Evolutionary conservation across 1,140 invertebrate species (phyloP).

Genomic region (Ostrea edulis): DNA sequence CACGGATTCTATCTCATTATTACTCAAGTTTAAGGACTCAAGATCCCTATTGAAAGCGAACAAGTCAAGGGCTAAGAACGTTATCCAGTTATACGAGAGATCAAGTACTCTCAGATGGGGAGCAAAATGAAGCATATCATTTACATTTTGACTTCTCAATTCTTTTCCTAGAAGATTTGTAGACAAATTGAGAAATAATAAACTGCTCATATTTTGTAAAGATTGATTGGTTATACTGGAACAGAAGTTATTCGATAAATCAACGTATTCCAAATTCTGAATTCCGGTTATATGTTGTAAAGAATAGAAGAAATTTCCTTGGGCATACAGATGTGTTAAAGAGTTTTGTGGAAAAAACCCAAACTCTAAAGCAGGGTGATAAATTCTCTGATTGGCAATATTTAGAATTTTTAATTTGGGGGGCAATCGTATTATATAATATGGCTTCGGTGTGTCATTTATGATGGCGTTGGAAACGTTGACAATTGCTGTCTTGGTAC

Average conservation of each 20-base stretch:
- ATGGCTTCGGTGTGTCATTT: background rate
- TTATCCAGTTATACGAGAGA: background rate
- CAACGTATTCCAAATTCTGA: background rate
- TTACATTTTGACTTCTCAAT: background rate
- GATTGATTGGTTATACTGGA: background rate
- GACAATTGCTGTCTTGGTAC: background rate
- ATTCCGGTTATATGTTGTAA: background rate
- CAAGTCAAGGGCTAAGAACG: background rate
- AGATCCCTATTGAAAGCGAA: background rate
- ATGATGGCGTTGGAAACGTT: background rate
- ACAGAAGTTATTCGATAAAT: background rate
- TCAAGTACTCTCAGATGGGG: background rate
- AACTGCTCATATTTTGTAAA: background rate
- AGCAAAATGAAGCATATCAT: background rate
- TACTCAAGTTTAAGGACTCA: background rate
- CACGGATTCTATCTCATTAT: background rate
- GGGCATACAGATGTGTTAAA: background rate
- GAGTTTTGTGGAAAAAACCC: background rate
- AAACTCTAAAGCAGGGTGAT: background rate
- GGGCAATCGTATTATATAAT: background rate
- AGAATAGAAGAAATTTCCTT: background rate
- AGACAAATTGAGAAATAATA: background rate
- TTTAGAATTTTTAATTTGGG: background rate
- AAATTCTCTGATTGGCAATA: background rate
- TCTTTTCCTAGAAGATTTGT: background rate